Conservation (phyloP, 2,797 vertebrate genomes). For the Staurois parvus region DNA sequence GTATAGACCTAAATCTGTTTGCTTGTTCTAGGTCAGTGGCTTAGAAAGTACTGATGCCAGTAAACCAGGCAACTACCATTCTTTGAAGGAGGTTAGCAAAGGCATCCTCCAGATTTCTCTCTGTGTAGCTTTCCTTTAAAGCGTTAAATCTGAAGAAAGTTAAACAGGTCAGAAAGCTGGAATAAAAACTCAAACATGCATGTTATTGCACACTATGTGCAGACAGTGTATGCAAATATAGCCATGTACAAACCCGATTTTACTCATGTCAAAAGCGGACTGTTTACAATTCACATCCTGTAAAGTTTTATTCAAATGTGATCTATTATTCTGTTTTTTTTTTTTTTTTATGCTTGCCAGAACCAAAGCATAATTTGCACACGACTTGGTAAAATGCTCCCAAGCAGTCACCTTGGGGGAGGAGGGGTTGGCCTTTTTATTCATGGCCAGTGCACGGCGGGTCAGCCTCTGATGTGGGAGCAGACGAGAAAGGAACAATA, state of each 20-base stretch:
- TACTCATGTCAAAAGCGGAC: conserved; percentile 36
- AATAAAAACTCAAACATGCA: no score
- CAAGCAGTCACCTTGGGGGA: conserved; percentile 32
- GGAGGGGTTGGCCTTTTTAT: conserved; percentile 42
- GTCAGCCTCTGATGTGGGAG: conserved; percentile 58
- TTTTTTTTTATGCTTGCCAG: not conserved
- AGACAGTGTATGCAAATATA: not conserved
- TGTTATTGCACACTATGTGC: no score
- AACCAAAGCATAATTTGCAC: conserved; percentile 27
- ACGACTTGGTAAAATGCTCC: conserved; percentile 17
- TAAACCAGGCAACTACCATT: no score
- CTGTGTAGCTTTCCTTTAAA: no score
- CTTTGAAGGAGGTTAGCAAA: no score
- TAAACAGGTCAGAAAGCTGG: no score
- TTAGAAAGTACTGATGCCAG: no score
- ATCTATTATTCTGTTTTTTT: conserved; percentile 19
- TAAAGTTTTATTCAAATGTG: conserved; percentile 41
- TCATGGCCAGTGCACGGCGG: conserved; percentile 50
- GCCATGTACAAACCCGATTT: conserved; percentile 32
- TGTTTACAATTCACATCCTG: conserved; percentile 45
- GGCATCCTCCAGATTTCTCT: no score
- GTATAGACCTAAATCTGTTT: no score
- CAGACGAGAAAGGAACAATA: conserved; percentile 54
- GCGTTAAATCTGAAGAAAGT: no score
- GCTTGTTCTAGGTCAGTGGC: no score